Evolutionary conservation across 2,888 invertebrate species (phyloP), one percentile per base, ranked within the genome.

Genomic region (Saturnia japonica): DNA sequence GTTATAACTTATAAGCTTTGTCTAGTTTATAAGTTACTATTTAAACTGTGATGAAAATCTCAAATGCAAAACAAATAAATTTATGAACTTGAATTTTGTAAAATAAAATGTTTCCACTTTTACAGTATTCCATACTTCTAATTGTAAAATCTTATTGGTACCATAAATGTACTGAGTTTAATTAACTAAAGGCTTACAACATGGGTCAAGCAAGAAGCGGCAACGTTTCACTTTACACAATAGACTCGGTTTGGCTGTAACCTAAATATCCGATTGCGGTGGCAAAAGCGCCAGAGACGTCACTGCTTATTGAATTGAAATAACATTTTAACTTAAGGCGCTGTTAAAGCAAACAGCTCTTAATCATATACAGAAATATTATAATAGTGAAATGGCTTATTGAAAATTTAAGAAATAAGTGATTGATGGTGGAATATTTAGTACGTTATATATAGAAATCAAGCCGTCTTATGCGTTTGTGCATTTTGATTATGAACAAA

Each of bases 181-280:
- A 9, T 1, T 19, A 28, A n/a, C 43, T 43, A 8, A 9, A n/a
- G 14, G 73, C 80, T 82, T 73, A 25, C 82, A 45, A 73, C 80
- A 85, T 82, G 74, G n/a, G 68, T 85, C 86, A 83, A 25, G 78
- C 80, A 74, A 72, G 80, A 87, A 86, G 82, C 82, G 84, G 86
- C 85, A 87, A 90, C 90, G 85, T 90, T 92, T 91, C 88, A 90
- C 90, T 91, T 91, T 87, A 88, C 88, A 91, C 90, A 92, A 91
- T 91, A 89, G 89, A 88, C 88, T 88, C 82, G 84, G 90, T 91
- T 91, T 90, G 89, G 85, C 82, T 86, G 89, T 91, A 91, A 91
- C 91, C 92, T 91, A 92, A 92, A 92, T 91, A 91, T 92, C 88
- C 86, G 83, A 72, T 91, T 90, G 89, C 88, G 84, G 84, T 80